These are phyloP conservation scores for Drosophila mercatorum DNA, from an alignment of 2,888 invertebrate genomes.

Conservation along the genomic window DNA sequence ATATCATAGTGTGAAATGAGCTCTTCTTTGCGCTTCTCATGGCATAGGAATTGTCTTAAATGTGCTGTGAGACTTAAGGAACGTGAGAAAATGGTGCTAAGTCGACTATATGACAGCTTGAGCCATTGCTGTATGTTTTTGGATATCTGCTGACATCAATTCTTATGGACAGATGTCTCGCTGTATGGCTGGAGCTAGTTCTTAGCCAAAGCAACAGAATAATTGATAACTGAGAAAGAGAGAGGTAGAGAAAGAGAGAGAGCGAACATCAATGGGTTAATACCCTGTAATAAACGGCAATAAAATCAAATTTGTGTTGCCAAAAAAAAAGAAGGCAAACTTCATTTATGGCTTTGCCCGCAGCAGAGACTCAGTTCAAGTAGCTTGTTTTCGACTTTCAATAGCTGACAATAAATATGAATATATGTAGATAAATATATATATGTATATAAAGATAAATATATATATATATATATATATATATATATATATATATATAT, in stretches of 20 bases:
- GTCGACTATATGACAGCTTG: too few species aligned
- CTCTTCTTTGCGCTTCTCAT: too few species aligned
- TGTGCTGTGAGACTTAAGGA: too few species aligned
- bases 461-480: constrained; percentile 17
- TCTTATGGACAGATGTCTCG: too few species aligned
- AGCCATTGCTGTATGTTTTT: too few species aligned
- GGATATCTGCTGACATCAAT: too few species aligned
- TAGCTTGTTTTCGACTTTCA: constrained; percentile 36
- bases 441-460: not conserved
- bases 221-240: not conserved
- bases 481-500: too few species aligned
- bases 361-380: constrained; percentile 17
- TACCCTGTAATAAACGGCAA: constrained; percentile 1
- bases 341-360: constrained; percentile 60
- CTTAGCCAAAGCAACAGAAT: not conserved
- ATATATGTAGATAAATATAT: constrained; percentile 5
- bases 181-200: too few species aligned
- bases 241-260: too few species aligned
- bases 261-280: not conserved
- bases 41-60: too few species aligned
- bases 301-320: constrained; percentile 1
- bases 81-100: too few species aligned
- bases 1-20: too few species aligned
- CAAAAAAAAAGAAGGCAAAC: constrained; percentile 14
- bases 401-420: constrained; percentile 36